Evolutionary conservation across 2,888 invertebrate species (phyloP), one percentile per base, ranked within the genome.

Genomic region (Malthinus flaveolus): DNA sequence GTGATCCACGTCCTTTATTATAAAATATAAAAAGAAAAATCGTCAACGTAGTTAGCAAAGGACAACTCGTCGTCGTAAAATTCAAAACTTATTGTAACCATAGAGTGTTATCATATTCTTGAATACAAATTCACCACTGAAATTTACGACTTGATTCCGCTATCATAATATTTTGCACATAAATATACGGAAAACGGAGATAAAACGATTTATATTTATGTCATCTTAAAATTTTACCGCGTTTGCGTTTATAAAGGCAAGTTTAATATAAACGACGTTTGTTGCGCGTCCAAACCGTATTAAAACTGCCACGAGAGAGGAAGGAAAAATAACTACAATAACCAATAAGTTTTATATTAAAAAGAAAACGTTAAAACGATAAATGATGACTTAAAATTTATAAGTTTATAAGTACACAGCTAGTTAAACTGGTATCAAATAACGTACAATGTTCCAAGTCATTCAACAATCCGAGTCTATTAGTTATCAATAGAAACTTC

Each of bases 121-220:
- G 58, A 52, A 62, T 64, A 64, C 59, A 62, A 64, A 64, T 64
- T 64, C 64, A 53, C 56, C 56, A 48, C 53, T 54, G 62, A 64
- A 64, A 64, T 62, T 64, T 61, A 64, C 59, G 60, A 60, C 61
- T 62, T 51, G 56, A 56, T 62, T 60, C 58, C 56, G 60, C 58
- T 51, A 62, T 61, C 59, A 58, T 60, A 64, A 60, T 64, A 62
- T 62, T 60, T 62, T 59, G 50, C 50, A 51, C 60, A 60, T 62
- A 62, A 62, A 62, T 62, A 59, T 56, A 59, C 59, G 62, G 61
- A 59, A 59, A 61, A 59, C 51, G 53, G 48, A 59, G 63, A 65
- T 65, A 63, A 63, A 63, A 54, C 61, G 61, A 57, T 65, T 65
- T 65, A 63, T 65, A 61, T 65, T 65, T 63, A 61, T 59, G 61